Evolutionary conservation across 1,140 invertebrate species (phyloP), one percentile per base, ranked within the genome.

Genomic region (Ganaspis sp.): DNA sequence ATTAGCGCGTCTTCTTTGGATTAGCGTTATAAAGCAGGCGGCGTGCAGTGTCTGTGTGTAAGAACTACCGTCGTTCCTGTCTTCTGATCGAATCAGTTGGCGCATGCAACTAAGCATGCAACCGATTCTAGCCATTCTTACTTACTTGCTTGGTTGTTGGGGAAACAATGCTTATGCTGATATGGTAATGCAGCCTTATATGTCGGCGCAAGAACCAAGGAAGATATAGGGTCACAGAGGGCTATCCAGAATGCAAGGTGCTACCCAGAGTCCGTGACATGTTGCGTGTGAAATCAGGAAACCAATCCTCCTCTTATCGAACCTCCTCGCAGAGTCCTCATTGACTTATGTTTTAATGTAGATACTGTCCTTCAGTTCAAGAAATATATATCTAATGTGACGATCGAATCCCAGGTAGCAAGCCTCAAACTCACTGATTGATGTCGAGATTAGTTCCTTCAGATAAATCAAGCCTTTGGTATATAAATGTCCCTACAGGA

Each of bases 191-290:
- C 11, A 64, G 23, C 58, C 58, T 64, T 64, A 64, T 64, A 34
- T 64, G 58, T 64, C 58, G 58, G 58, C 58, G 58, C 58, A 64
- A 64, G 26, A 64, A 64, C 58, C 58, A 64, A 64, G 58, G 58
- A 64, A 64, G 58, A 64, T 64, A 64, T 64, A 64, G 58, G 58
- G 58, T 64, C 58, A 64, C 58, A 64, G 1, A 45, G 26, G 21
- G 58, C 26, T 64, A 64, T 5, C 23, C 58, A 64, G 58, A 64
- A 64, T n/a, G 58, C 58, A 64, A 64, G 58, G 58, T 64, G 58
- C 58, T 64, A 64, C 26, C 58, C 58, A 64, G 58, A 64, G 58
- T 26, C 58, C 58, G 58, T 64, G 58, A 64, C 58, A 64, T 64
- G 58, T 64, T 34, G 26, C 58, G 58, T 64, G 58, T 64, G 23